Percentiles rank a stretch among this genome's conserved stretches.
Conservation (phyloP, 2,888 invertebrate species). For the Rotaria macrura region DNA sequence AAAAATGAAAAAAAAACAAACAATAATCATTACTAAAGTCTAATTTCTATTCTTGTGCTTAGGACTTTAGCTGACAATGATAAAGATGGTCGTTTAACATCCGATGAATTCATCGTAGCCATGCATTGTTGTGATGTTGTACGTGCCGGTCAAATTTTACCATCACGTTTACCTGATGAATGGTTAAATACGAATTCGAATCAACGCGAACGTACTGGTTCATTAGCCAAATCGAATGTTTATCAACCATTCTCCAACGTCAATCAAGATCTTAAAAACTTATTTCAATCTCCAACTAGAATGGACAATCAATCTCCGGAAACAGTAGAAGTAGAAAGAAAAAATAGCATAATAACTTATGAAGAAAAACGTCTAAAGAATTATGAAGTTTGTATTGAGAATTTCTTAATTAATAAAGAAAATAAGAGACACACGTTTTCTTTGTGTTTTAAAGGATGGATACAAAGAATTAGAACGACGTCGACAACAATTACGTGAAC, state of each 20-base stretch:
- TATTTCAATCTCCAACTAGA: neutral
- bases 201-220: neutral
- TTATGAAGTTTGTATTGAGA: slow-evolving; percentile 70
- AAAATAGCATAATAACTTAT: slow-evolving; percentile 55
- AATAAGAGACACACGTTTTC: no score
- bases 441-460: slow-evolving; percentile 35
- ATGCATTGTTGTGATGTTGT: slow-evolving; percentile 88
- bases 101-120: slow-evolving; percentile 91
- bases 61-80: slow-evolving; percentile 62
- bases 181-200: slow-evolving; percentile 63
- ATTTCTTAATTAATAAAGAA: neutral
- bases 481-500: slow-evolving; percentile 55
- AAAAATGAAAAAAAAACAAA: no score
- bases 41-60: neutral
- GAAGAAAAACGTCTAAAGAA: slow-evolving; percentile 94
- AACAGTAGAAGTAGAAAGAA: neutral
- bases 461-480: slow-evolving; percentile 39
- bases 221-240: neutral
- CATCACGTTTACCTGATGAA: slow-evolving; percentile 68
- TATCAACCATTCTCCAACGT: neutral
- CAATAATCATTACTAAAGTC: no score
- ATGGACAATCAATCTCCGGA: neutral
- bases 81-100: slow-evolving; percentile 80
- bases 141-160: slow-evolving; percentile 68
- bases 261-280: neutral